These are phyloP conservation scores for Idaea aversata DNA, from an alignment of 2,888 invertebrate species.

Conservation along the genomic window DNA sequence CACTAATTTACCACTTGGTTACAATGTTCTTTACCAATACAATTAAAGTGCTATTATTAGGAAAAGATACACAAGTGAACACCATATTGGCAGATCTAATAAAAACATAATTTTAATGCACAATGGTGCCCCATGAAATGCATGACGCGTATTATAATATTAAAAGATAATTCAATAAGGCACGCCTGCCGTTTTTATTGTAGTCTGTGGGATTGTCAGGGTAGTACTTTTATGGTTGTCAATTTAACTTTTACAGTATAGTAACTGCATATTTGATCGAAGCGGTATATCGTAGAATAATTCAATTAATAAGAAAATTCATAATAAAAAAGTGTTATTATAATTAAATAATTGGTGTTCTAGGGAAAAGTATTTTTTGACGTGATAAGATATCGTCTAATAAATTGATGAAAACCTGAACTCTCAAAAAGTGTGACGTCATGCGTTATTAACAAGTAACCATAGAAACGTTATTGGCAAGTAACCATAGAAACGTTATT, in stretches of 20 bases:
- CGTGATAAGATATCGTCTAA: no score
- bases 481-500: no score
- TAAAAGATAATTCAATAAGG: conserved; percentile 66
- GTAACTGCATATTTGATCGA: no score
- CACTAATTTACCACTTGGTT: no score
- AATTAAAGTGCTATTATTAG: background rate
- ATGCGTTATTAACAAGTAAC: no score
- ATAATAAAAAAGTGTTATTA: no score
- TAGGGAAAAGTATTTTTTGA: no score
- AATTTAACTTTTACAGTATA: conserved; percentile 4
- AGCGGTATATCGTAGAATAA: background rate
- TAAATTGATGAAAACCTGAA: no score
- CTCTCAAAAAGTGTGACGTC: no score
- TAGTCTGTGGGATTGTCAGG: conserved; percentile 34
- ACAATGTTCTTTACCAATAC: background rate
- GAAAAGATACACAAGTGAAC: background rate
- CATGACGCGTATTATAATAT: conserved; percentile 50
- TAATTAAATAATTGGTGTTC: no score
- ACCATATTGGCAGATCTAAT: background rate
- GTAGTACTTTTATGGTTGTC: conserved; percentile 43
- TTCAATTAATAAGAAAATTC: background rate
- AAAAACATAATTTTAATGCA: background rate
- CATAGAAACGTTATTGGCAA: no score
- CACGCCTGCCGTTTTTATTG: conserved; percentile 60
- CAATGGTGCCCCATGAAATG: background rate